Base-by-base conservation (phyloP, 2,113 vertebrate genomes). In the Chloropsis hardwickii region DNA sequence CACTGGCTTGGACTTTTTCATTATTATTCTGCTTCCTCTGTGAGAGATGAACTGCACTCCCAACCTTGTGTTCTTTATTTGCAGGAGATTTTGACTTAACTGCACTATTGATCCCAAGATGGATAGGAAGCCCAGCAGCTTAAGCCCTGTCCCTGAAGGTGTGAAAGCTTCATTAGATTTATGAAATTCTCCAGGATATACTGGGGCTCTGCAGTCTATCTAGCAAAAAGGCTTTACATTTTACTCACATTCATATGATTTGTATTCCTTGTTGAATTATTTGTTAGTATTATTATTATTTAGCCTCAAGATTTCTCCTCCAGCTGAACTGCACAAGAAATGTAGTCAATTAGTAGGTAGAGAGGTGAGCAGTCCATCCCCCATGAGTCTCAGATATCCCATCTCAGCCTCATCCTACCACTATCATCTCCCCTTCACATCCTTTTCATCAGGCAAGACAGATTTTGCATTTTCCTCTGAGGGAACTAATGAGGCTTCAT, bases 71-170 rank as follows among this genome's bases (percentile, higher is more conserved):
- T 61, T 91, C 84, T 88, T 90, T 95, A 95, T 95, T 88, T 90
- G 81, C 71, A 90, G 90, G 78, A 95, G 87, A 92, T 93, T 95
- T 93, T 95, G 88, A 80, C 79, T 90, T 96, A 94, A 87, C 79
- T 91, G 87, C 15, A 1, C 67, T 96, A 95, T 96, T 96, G 95
- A 96, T 97, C 95, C 91, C 42, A 66, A 92, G 94, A 96, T 81
- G 81, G 90, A 95, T 93, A 79, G 91, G 66, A 72, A 95, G 50
- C 61, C 66, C 9, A 5, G 74, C 48, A 95, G 81, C 78, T 65
- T 77, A 80, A 76, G 71, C 60, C 67, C 67, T 85, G 74, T 82
- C 85, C 90, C 92, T 2, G 1, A 76, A 80, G 79, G 78, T 82
- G 31, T 61, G 84, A 96, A 96, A 86, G 62, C 90, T 95, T 90